Percentiles rank a stretch among this genome's conserved stretches.
phyloP scores from a whole-genome alignment of 2,113 vertebrate genomes.

The Corynorhinus townsendii region DNA sequence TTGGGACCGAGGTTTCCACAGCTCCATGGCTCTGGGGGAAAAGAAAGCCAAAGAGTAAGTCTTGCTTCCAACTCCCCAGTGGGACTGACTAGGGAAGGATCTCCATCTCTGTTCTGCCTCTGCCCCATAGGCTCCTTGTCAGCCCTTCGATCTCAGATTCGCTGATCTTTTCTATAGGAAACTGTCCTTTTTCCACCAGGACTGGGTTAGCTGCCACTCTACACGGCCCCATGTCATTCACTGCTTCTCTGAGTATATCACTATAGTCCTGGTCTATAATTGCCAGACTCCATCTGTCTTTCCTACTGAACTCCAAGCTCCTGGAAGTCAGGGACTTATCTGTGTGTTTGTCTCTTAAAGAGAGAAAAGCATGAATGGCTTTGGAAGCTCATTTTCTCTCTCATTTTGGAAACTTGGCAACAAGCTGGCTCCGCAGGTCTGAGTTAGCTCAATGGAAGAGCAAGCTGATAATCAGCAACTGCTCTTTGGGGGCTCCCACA shows the following conservation, averaged over 20 bases:
- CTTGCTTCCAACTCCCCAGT: neutral
- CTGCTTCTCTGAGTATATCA: neutral
- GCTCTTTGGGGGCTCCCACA: neutral
- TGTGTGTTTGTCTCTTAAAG: neutral
- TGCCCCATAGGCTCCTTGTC: neutral
- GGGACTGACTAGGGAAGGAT: neutral
- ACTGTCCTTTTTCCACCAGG: neutral
- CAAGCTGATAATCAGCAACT: neutral
- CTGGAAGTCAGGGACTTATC: neutral
- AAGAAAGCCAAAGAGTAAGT: neutral
- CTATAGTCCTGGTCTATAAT: neutral
- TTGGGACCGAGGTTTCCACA: neutral
- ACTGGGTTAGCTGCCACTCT: neutral
- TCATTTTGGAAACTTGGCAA: neutral
- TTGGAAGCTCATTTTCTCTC: neutral
- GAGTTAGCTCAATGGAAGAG: neutral
- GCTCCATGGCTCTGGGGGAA: neutral
- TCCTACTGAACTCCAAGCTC: neutral
- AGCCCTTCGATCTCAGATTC: neutral
- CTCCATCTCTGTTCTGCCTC: neutral
- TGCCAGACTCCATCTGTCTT: neutral
- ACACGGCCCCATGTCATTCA: neutral
- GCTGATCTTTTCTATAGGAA: neutral
- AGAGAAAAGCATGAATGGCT: neutral
- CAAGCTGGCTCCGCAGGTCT: neutral